phyloP scores from a whole-genome alignment of 2,797 vertebrate species.

The Simalia tracyae region DNA sequence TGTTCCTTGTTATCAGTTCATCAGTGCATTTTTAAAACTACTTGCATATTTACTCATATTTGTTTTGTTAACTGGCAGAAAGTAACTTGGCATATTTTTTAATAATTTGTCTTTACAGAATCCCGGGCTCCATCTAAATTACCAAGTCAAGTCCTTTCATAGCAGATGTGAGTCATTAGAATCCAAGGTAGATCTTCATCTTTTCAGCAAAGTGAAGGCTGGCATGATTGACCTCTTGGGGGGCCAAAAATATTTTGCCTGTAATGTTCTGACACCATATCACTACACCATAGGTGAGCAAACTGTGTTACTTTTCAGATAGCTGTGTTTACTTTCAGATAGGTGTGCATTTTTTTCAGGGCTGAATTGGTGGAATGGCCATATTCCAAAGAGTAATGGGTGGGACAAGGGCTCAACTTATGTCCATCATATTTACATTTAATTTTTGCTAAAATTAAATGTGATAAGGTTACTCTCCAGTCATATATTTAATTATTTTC shows the following conservation, averaged over 20 bases:
- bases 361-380: not conserved
- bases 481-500: not conserved
- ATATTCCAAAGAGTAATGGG: not conserved
- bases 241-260: conserved; percentile 82
- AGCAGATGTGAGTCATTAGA: conserved; percentile 73
- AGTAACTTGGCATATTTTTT: not conserved
- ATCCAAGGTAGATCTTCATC: conserved; percentile 74
- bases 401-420: not conserved
- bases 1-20: not conserved
- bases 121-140: conserved; percentile 79
- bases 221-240: conserved; percentile 85
- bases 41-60: not conserved
- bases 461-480: not conserved
- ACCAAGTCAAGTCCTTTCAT: conserved; percentile 80
- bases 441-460: no score
- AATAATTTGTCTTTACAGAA: conserved; percentile 74
- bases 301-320: not conserved
- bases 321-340: not conserved
- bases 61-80: not conserved
- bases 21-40: not conserved
- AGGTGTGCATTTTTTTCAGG: not conserved
- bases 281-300: conserved; percentile 88
- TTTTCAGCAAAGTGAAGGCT: conserved; percentile 80
- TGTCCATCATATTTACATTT: no score
- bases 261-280: conserved; percentile 84